phyloP scores from a whole-genome alignment of 2,888 invertebrate species.

The Parelbella ahira region DNA sequence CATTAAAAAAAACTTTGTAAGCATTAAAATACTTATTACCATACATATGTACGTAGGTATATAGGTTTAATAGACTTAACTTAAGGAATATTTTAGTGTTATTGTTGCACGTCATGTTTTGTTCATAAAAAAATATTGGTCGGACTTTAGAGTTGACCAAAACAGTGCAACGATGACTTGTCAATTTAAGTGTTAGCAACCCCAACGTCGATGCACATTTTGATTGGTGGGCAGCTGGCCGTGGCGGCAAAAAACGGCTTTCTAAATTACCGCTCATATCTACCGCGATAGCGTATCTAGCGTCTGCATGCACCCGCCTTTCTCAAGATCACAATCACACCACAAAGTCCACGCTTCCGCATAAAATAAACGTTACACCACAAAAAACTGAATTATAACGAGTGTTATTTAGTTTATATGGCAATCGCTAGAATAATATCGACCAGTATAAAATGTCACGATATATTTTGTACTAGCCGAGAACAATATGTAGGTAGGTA shows the following conservation, averaged over 20 bases:
- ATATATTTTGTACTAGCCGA: too few relatives aligned
- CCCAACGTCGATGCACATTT: conserved; percentile 68
- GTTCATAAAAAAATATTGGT: conserved; percentile 29
- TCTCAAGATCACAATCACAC: conserved; percentile 59
- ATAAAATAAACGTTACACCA: conserved; percentile 48
- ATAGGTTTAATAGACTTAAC: too few relatives aligned
- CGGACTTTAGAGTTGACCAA: conserved; percentile 40
- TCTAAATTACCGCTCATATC: conserved; percentile 68
- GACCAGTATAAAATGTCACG: too few relatives aligned
- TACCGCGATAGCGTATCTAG: conserved; percentile 43
- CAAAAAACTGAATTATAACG: too few relatives aligned
- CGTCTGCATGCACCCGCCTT: conserved; percentile 56
- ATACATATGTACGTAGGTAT: too few relatives aligned
- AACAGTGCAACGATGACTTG: conserved; percentile 57
- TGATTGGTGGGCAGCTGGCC: conserved; percentile 73
- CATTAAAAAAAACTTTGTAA: too few relatives aligned
- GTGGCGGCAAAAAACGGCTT: conserved; percentile 69
- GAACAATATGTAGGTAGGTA: too few relatives aligned
- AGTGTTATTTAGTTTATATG: too few relatives aligned
- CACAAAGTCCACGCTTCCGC: conserved; percentile 53
- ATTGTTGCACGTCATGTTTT: too few relatives aligned
- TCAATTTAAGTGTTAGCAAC: conserved; percentile 54
- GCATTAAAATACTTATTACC: too few relatives aligned
- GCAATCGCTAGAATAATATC: too few relatives aligned
- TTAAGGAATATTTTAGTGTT: too few relatives aligned